Conservation (phyloP, 2,113 vertebrate species). For the Axis porcinus region DNA sequence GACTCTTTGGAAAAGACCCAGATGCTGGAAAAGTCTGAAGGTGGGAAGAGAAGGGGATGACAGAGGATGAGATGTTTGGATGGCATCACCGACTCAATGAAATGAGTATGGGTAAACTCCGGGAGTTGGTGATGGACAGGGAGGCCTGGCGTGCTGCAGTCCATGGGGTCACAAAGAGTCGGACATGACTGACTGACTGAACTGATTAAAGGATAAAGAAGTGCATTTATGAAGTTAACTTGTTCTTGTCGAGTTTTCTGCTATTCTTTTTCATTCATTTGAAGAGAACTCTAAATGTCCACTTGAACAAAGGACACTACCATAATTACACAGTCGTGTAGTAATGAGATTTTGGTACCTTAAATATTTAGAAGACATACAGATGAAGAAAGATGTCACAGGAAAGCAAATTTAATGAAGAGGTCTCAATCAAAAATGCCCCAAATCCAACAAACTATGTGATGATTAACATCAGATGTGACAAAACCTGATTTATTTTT, state of each 20-base stretch:
- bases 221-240: background rate
- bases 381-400: slow-evolving; percentile 42
- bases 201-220: background rate
- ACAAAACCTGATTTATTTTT: slow-evolving; percentile 64
- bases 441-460: slow-evolving; percentile 42
- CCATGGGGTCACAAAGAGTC: background rate
- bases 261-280: background rate
- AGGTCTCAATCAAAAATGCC: slow-evolving; percentile 60
- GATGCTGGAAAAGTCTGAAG: background rate
- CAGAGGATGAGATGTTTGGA: background rate
- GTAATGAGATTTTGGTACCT: background rate
- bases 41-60: fast-evolving
- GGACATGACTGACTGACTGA: background rate
- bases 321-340: background rate
- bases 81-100: background rate
- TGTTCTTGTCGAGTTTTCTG: background rate
- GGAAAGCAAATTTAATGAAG: slow-evolving; percentile 60
- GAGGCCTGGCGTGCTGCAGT: background rate
- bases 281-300: background rate
- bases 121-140: background rate
- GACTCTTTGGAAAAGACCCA: background rate
- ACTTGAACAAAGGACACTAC: background rate
- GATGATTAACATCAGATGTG: slow-evolving; percentile 59
- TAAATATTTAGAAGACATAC: slow-evolving; percentile 55
- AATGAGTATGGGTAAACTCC: background rate